phyloP scores from a whole-genome alignment of 2,113 vertebrate species.

The Lanius collurio region DNA sequence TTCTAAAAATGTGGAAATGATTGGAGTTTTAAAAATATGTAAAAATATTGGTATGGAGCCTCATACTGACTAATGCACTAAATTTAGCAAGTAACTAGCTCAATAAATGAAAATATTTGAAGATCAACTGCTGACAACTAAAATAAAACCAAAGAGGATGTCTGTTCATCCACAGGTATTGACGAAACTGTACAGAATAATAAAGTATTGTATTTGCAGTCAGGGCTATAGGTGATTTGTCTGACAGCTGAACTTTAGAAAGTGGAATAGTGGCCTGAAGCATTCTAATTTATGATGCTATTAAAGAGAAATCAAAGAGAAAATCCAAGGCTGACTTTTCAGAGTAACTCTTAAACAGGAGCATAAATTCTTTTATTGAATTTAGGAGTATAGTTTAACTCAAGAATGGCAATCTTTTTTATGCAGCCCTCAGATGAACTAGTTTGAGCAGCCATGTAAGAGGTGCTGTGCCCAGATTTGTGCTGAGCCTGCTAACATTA shows the following conservation, averaged over 20 bases:
- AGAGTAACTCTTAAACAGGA: background rate
- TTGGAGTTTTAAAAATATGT: background rate
- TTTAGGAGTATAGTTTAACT: background rate
- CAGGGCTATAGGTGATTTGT: background rate
- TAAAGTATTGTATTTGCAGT: background rate
- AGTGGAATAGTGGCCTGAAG: background rate
- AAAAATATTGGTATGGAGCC: background rate
- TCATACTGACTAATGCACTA: background rate
- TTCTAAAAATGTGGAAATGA: background rate
- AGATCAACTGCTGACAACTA: background rate
- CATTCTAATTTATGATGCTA: background rate
- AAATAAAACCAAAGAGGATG: background rate
- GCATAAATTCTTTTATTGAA: background rate
- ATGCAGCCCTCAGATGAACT: background rate
- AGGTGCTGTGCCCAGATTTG: background rate
- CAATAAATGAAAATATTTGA: background rate
- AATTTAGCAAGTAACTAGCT: background rate
- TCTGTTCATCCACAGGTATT: background rate
- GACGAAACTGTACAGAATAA: background rate
- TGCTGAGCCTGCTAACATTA: background rate
- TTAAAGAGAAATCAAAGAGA: background rate
- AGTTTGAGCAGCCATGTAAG: background rate
- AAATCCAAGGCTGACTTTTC: background rate
- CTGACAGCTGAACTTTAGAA: background rate
- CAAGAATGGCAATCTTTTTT: background rate